These are phyloP conservation scores for Psophia crepitans DNA, from an alignment of 2,113 vertebrate species.

Conservation along the genomic window DNA sequence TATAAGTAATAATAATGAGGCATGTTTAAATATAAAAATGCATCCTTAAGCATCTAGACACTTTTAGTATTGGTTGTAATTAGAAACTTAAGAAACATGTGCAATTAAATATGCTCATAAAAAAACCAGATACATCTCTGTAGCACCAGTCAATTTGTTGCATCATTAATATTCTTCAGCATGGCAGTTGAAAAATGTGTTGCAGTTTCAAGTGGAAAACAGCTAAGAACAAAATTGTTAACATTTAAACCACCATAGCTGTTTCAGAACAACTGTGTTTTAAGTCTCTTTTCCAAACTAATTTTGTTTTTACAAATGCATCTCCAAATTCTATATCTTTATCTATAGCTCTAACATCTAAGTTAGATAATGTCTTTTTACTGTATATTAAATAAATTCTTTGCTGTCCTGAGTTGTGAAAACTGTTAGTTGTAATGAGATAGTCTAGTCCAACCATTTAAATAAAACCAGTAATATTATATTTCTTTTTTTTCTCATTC, in stretches of 20 bases:
- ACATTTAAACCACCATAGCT: not conserved
- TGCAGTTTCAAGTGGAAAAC: slow-evolving; percentile 47
- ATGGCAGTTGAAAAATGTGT: slow-evolving; percentile 30
- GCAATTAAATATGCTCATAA: slow-evolving; percentile 67
- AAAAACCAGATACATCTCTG: slow-evolving; percentile 40
- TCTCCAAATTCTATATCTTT: not conserved
- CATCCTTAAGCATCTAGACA: slow-evolving; percentile 43
- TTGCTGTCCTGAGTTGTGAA: not conserved
- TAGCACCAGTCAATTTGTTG: slow-evolving; percentile 63
- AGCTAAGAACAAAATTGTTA: slow-evolving; percentile 10
- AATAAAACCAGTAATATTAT: not conserved
- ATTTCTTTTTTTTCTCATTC: not conserved
- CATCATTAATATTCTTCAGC: slow-evolving; percentile 63
- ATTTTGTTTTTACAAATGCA: not conserved
- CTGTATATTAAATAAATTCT: not conserved
- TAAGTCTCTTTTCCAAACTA: not conserved
- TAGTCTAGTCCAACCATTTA: not conserved
- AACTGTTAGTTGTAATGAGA: not conserved
- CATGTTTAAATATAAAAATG: slow-evolving; percentile 59
- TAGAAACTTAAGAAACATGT: slow-evolving; percentile 69
- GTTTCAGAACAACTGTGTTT: not conserved
- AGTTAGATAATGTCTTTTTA: not conserved
- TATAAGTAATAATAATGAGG: slow-evolving; percentile 67
- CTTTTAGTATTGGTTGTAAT: slow-evolving; percentile 70
- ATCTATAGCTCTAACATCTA: not conserved